Percentiles rank a stretch among this genome's conserved stretches.
phyloP scores from a whole-genome alignment of 64 coral and sea anemone species.

The Anthopleura sola region DNA sequence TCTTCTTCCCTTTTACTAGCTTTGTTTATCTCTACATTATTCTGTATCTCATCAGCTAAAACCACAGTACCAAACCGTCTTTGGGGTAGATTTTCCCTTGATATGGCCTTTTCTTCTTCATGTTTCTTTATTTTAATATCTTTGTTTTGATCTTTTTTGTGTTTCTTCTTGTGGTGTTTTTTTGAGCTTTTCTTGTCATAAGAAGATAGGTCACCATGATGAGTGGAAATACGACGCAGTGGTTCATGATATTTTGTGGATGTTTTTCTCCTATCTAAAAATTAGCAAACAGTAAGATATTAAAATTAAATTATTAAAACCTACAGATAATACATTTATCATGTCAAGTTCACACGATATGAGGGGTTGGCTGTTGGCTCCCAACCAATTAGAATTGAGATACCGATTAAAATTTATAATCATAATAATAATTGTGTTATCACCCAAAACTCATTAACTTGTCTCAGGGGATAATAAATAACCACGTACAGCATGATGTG shows the following conservation, averaged over 20 bases:
- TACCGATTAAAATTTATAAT: no score
- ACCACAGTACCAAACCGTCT: not conserved
- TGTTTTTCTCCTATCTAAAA: conserved; percentile 19
- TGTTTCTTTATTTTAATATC: not conserved
- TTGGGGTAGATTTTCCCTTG: not conserved
- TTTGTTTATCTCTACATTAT: not conserved
- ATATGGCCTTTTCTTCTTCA: conserved; percentile 1
- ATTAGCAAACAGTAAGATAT: not conserved
- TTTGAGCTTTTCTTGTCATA: conserved; percentile 13
- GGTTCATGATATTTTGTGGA: conserved; percentile 62
- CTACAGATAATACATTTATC: no score
- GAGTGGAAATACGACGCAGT: conserved; percentile 39
- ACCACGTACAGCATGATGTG: no score
- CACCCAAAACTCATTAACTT: no score
- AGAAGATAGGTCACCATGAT: not conserved
- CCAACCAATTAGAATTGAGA: no score
- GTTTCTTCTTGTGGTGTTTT: conserved; percentile 14
- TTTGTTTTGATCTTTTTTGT: not conserved
- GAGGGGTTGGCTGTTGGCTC: no score
- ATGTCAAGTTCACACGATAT: no score
- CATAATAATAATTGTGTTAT: no score
- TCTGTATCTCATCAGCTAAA: not conserved
- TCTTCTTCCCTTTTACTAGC: not conserved
- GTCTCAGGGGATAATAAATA: no score
- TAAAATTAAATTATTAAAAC: no score